Evolutionary conservation across 2,797 vertebrate species (phyloP).

Genomic region (Sparus aurata): DNA sequence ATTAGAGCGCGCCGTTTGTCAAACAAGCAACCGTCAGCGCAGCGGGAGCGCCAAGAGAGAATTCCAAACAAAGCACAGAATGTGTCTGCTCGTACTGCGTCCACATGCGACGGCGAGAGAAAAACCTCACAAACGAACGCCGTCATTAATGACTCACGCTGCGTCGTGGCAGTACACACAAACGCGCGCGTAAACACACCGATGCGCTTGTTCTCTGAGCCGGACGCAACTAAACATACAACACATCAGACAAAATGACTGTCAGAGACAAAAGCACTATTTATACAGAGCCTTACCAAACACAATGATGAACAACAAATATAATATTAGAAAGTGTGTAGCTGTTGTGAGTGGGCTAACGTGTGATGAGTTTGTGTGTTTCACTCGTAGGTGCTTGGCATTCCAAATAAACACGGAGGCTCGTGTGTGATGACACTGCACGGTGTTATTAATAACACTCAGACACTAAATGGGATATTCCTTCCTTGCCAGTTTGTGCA

Average conservation of each 20-base stretch:
- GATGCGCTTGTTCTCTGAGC: neutral
- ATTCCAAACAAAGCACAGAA: conserved; percentile 36
- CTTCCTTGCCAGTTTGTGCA: too few relatives aligned
- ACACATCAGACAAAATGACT: neutral
- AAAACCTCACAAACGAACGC: conserved; percentile 17
- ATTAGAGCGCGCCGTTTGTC: conserved; percentile 68
- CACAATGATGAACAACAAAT: too few relatives aligned
- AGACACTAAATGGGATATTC: too few relatives aligned
- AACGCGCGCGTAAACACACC: neutral
- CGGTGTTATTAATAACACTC: too few relatives aligned
- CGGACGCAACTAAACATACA: neutral
- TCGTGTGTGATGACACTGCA: too few relatives aligned
- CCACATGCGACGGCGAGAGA: conserved; percentile 1
- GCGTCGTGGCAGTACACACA: neutral
- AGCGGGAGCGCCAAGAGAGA: conserved; percentile 35
- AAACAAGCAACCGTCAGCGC: conserved; percentile 50
- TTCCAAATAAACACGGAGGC: too few relatives aligned
- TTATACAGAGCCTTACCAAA: too few relatives aligned
- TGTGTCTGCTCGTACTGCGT: conserved; percentile 15
- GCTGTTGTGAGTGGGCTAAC: too few relatives aligned
- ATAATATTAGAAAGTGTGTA: too few relatives aligned
- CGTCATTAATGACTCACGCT: conserved; percentile 14
- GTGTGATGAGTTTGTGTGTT: too few relatives aligned
- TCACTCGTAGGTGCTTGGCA: too few relatives aligned
- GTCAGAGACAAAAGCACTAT: neutral